Evolutionary conservation across 2,888 invertebrate species (phyloP).

Genomic region (Oscheius onirici): DNA sequence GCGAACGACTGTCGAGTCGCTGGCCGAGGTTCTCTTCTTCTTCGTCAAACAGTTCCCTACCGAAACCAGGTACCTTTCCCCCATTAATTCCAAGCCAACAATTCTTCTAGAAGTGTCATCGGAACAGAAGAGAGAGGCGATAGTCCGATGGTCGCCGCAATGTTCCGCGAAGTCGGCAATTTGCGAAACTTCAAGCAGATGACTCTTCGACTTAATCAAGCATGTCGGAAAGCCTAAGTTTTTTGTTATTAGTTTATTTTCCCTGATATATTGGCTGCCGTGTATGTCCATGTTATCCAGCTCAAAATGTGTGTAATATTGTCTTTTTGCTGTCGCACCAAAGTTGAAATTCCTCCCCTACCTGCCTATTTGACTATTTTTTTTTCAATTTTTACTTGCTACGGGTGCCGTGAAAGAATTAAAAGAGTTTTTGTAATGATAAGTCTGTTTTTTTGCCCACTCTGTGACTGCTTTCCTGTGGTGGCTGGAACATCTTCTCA

Average conservation of each 20-base stretch:
- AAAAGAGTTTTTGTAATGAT: too few species aligned
- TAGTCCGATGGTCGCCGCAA: constrained; percentile 46
- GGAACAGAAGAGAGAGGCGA: constrained; percentile 39
- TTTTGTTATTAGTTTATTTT: too few species aligned
- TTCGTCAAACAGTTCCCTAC: constrained; percentile 49
- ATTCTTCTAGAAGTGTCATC: constrained; percentile 37
- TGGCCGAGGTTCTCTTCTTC: constrained; percentile 54
- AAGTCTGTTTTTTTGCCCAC: too few species aligned
- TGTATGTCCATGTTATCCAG: too few species aligned
- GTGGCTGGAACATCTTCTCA: too few species aligned
- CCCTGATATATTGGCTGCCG: too few species aligned
- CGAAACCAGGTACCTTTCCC: constrained; percentile 46
- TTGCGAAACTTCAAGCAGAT: constrained; percentile 52
- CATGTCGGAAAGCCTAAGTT: constrained; percentile 30
- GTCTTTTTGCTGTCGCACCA: not conserved
- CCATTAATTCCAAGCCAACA: not conserved
- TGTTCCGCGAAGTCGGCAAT: constrained; percentile 56
- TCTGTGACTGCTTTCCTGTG: too few species aligned
- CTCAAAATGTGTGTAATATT: not conserved
- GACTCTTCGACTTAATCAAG: constrained; percentile 50
- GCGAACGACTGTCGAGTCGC: constrained; percentile 48
- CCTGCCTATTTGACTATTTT: too few species aligned
- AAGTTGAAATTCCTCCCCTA: not conserved
- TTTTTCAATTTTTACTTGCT: too few species aligned
- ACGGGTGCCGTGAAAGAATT: too few species aligned